Conservation (phyloP, 2,888 invertebrate species). For the Epirrhoe tristata region DNA sequence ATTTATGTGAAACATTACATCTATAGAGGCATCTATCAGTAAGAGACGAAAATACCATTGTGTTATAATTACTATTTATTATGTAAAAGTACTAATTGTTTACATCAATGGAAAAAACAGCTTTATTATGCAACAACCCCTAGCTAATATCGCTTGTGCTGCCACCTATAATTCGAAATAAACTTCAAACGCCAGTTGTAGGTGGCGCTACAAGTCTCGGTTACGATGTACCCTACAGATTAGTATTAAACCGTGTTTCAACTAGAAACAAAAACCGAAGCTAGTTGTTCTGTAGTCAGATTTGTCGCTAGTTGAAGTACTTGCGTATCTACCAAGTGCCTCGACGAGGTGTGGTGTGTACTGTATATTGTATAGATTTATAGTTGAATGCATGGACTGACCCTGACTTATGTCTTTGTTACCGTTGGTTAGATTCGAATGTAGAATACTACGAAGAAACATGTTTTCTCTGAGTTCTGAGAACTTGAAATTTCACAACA, state of each 20-base stretch:
- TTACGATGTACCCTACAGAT: conserved; percentile 40
- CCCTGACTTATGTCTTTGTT: background rate
- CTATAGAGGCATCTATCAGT: no score
- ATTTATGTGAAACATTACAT: no score
- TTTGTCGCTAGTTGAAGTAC: conserved; percentile 28
- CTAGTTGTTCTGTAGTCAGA: conserved; percentile 25
- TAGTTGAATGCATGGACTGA: conserved; percentile 10
- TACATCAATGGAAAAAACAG: no score
- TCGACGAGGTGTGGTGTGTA: conserved; percentile 73
- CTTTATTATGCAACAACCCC: conserved; percentile 2
- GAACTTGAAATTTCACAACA: background rate
- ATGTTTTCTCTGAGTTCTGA: background rate
- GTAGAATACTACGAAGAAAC: background rate
- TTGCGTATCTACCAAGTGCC: conserved; percentile 64
- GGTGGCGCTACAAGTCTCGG: conserved; percentile 43
- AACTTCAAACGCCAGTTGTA: conserved; percentile 31
- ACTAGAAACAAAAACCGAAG: conserved; percentile 25
- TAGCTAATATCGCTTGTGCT: conserved; percentile 21
- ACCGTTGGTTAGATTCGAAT: background rate
- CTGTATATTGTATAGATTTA: conserved; percentile 66
- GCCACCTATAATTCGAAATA: conserved; percentile 15
- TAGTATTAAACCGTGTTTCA: conserved; percentile 27
- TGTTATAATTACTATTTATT: background rate
- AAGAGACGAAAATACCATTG: background rate
- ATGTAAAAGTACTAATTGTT: no score